Evolutionary conservation across 1,140 invertebrate species (phyloP).

Genomic region (Andricus grossulariae): DNA sequence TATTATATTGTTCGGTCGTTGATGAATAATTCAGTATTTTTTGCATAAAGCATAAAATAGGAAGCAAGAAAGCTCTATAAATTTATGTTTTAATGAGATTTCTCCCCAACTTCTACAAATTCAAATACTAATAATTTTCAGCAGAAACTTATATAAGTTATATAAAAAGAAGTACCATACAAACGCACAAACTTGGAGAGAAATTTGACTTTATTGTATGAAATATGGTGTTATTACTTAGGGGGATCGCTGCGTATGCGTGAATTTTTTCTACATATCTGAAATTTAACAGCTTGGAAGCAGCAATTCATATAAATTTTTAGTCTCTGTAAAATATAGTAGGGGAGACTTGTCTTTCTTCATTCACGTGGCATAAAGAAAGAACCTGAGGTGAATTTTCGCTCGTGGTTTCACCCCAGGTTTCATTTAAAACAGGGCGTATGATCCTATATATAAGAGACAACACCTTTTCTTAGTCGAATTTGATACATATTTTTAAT

Average conservation of each 20-base stretch:
- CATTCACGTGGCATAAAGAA: neutral
- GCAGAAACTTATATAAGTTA: no score
- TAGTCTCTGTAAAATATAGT: constrained; percentile 11
- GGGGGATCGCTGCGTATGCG: constrained; percentile 20
- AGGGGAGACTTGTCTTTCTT: constrained; percentile 23
- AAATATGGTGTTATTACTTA: constrained; percentile 27
- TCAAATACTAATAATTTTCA: no score
- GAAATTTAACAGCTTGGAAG: constrained; percentile 31
- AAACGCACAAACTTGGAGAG: neutral
- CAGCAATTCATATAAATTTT: constrained; percentile 32
- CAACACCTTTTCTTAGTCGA: no score
- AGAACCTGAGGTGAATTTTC: constrained; percentile 11
- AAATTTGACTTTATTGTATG: constrained; percentile 9
- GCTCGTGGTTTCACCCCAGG: neutral
- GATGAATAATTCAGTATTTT: constrained; percentile 25
- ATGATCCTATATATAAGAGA: neutral
- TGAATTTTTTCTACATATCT: constrained; percentile 11
- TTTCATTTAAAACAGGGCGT: constrained; percentile 12
- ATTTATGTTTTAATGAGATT: no score
- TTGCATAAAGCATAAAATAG: neutral
- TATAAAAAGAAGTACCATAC: neutral
- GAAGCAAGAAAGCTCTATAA: no score
- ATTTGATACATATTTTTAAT: no score
- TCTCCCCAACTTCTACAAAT: no score
- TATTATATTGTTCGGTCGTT: constrained; percentile 1